Base-by-base conservation (phyloP, 2,797 vertebrate species). In the Sebastes iracundus region DNA sequence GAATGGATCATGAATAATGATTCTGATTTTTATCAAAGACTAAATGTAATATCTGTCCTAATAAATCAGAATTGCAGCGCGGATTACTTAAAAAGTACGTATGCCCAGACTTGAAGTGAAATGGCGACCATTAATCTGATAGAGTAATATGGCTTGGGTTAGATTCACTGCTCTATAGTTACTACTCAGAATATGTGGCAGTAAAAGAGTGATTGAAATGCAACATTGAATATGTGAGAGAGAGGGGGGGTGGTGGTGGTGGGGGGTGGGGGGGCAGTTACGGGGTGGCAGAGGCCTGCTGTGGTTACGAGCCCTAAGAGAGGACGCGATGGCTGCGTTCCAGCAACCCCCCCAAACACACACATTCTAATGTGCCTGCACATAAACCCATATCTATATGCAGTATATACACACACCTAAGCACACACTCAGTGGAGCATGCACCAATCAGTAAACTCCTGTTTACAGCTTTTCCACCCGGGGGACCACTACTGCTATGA, bases 241-340 rank as follows among this genome's bases (percentile, higher is more conserved):
- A 46, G 27, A 22, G 35, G 27, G 33, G 33, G 11, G 32, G 32
- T 32, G 32, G 30, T 9, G 33, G 32, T 28, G 28, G 28, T 14
- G 63, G 58, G 61, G 30, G 18, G 46, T 3, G 80, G 78, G 2
- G 46, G 49, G 80, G 74, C 42, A 67, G 89, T 88, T 78, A 84
- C 84, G 72, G 89, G 93, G 93, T 94, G 94, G 93, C 92, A 91
- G 90, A 88, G 92, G 87, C 88, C 92, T 91, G 89, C 92, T 89
- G 91, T 94, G 93, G 94, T 95, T 93, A 94, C 78, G 93, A 95
- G 95, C 89, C 95, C 93, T 94, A 72, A 90, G 94, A 95, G 94
- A 93, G 93, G 87, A 93, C 86, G 69, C 87, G 30, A 89, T 96
- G 95, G 95, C 95, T 86, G 85, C 38, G 30, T 74, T 95, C 95